Base-by-base conservation (phyloP, 2,888 invertebrate genomes). In the Dynastes tityus region DNA sequence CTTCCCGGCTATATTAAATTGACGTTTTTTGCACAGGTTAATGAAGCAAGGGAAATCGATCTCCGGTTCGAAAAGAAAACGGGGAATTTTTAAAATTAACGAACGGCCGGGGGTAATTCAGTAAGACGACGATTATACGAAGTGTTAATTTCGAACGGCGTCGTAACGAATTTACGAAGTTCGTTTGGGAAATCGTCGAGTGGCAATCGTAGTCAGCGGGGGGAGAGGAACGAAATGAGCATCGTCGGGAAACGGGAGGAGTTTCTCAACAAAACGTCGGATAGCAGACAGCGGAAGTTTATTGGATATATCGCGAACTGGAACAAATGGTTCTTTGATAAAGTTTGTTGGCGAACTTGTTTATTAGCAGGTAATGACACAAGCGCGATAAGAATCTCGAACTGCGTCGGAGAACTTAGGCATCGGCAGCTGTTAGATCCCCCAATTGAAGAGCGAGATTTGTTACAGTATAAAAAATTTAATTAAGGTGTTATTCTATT, bases 261-360 rank as follows among this genome's bases (percentile, higher is more conserved):
- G 13, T 65, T 40, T 40, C 45, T 8, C 16, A 65, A 40, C 16
- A 16, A 13, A 65, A 65, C 40, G 65, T n/a, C 37, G 2, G 40
- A 65, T 65, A 37, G 6, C 16, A 65, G 45, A 55, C 5, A 55
- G 16, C 55, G 55, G n/a, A 55, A 65, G 65, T 65, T 65, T 65
- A 65, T 65, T 16, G 65, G 65, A 65, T 32, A 65, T 65, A 40
- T 65, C 65, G 65, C 32, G 45, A 65, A 65, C 16, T 40, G 37
- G 65, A 40, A 65, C 65, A 65, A 65, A 65, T 65, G 65, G 16
- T 16, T 65, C 37, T 65, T 65, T 65, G 65, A 65, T 65, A 65
- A 40, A 65, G 65, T 65, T 65, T 65, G 65, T 40, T 40, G n/a
- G 37, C 40, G 13, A 65, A 63, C 40, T 40, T 65, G 65, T n/a